These are phyloP conservation scores for Distichodus sexfasciatus DNA, from an alignment of 2,797 vertebrate genomes.

Conservation along the genomic window DNA sequence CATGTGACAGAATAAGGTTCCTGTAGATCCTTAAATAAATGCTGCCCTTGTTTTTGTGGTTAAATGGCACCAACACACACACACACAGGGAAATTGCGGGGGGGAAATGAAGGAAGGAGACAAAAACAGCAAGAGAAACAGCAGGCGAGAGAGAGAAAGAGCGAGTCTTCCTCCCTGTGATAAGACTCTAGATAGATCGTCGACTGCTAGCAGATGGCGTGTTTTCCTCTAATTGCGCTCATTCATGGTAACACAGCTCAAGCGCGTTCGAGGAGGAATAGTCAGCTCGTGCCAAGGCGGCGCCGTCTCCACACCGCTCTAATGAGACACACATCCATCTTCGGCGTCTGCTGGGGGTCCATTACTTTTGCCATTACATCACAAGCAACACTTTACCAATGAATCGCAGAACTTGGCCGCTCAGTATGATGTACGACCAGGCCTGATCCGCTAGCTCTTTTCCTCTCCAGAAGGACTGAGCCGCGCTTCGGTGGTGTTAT, in stretches of 20 bases:
- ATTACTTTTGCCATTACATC: no score
- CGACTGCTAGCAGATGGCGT: slow-evolving; percentile 22
- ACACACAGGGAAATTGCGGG: not conserved
- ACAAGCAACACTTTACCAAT: no score
- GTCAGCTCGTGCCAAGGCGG: not conserved
- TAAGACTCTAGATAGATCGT: slow-evolving; percentile 13
- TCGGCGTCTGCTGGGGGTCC: not conserved
- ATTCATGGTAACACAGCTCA: slow-evolving; percentile 27
- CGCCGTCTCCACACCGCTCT: slow-evolving; percentile 16
- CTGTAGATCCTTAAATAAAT: slow-evolving; percentile 3
- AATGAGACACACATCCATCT: slow-evolving; percentile 14
- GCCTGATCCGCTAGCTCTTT: no score
- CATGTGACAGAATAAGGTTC: slow-evolving; percentile 3
- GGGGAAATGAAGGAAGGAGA: not conserved
- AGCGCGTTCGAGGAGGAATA: slow-evolving; percentile 5
- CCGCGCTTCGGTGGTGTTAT: no score
- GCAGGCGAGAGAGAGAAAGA: not conserved
- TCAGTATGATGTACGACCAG: no score
- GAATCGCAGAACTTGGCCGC: no score
- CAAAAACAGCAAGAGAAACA: not conserved
- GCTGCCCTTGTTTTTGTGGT: not conserved
- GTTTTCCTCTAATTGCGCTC: slow-evolving; percentile 39
- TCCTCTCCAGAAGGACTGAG: not conserved
- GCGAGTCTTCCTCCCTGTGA: not conserved
- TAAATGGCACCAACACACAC: slow-evolving; percentile 8